Percentiles rank a stretch among this genome's conserved stretches.
Conservation (phyloP, 1,140 invertebrate species). For the Vanessa tameamea region DNA sequence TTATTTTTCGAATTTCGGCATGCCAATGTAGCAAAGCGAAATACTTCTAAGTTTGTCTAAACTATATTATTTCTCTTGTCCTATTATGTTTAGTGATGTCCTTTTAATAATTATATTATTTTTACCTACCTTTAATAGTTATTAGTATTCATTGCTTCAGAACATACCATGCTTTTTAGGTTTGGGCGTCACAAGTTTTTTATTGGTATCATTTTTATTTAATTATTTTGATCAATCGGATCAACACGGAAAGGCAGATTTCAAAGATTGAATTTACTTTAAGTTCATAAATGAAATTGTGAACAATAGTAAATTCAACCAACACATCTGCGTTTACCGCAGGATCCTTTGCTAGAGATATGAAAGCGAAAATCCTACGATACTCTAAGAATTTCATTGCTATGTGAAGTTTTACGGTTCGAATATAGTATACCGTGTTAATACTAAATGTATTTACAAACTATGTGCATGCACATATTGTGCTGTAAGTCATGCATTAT, state of each 20-base stretch:
- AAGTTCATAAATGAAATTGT: neutral
- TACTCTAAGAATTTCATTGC: conserved; percentile 25
- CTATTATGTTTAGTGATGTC: conserved; percentile 19
- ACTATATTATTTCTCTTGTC: conserved; percentile 34
- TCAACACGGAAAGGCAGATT: conserved; percentile 34
- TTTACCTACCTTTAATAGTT: conserved; percentile 41
- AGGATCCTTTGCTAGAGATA: conserved; percentile 29
- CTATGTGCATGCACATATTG: conserved; percentile 70
- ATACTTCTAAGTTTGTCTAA: conserved; percentile 64
- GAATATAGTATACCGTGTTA: conserved; percentile 24
- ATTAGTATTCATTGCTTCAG: conserved; percentile 31
- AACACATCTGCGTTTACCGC: conserved; percentile 33
- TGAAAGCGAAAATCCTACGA: conserved; percentile 32
- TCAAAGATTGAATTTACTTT: neutral
- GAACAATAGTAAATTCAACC: neutral
- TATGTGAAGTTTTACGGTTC: conserved; percentile 32
- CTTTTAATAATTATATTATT: conserved; percentile 21
- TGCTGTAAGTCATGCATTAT: conserved; percentile 77
- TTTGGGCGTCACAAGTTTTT: conserved; percentile 8
- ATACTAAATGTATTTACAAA: conserved; percentile 33
- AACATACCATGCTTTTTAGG: conserved; percentile 26
- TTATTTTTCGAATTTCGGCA: conserved; percentile 52
- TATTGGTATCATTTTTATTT: conserved; percentile 14
- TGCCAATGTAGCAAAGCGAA: conserved; percentile 77
- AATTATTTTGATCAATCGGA: conserved; percentile 16